Evolutionary conservation across 2,113 vertebrate species (phyloP).

Genomic region (Neolamprologus falcicula): DNA sequence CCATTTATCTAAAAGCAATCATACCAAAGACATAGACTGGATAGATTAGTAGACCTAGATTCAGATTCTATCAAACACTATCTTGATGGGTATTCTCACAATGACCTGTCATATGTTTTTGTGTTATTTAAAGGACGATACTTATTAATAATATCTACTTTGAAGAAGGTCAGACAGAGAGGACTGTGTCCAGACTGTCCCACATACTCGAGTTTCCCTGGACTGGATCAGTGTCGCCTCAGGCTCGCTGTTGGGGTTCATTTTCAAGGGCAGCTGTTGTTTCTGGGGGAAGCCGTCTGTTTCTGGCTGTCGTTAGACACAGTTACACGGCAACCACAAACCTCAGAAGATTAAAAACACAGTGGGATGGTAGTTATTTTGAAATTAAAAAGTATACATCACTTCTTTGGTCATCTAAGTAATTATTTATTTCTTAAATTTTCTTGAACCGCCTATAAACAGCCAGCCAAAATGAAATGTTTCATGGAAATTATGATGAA

Average conservation of each 20-base stretch:
- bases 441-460: not conserved
- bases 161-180: not conserved
- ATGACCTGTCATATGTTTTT: not conserved
- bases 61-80: not conserved
- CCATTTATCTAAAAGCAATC: not conserved
- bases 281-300: not conserved
- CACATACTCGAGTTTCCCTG: not conserved
- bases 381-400: not conserved
- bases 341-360: not conserved
- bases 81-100: not conserved
- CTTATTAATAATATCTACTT: not conserved
- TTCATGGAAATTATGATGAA: not conserved
- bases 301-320: not conserved
- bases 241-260: not conserved
- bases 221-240: not conserved
- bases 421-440: fast-evolving
- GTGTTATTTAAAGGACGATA: not conserved
- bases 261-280: not conserved
- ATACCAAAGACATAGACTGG: not conserved
- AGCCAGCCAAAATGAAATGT: not conserved
- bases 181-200: not conserved
- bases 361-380: not conserved
- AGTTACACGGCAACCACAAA: not conserved
- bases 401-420: not conserved
- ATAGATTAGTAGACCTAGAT: not conserved